Conservation (phyloP, 1,140 invertebrate genomes). For the Sitodiplosis mosellana region DNA sequence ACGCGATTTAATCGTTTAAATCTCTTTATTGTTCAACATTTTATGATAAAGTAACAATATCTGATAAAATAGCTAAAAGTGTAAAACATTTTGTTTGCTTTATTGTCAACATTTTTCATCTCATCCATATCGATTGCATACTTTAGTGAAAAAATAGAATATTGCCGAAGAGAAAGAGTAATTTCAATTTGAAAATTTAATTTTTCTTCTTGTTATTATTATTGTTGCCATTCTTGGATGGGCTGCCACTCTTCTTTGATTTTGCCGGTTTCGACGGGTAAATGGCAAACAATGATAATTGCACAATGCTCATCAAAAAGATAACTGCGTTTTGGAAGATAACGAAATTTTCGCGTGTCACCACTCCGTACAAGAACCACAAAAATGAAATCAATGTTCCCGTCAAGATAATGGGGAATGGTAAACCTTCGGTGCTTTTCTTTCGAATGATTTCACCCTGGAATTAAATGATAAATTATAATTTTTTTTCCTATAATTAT, state of each 20-base stretch:
- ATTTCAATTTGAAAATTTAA: too few species aligned
- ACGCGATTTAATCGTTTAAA: too few species aligned
- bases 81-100: too few species aligned
- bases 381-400: slow-evolving; percentile 52
- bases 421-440: slow-evolving; percentile 57
- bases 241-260: slow-evolving; percentile 10
- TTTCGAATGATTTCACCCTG: slow-evolving; percentile 51
- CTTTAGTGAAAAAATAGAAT: too few species aligned
- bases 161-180: too few species aligned
- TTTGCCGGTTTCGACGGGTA: slow-evolving; percentile 36
- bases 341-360: slow-evolving; percentile 56
- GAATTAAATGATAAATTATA: slow-evolving; percentile 13
- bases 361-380: slow-evolving; percentile 66
- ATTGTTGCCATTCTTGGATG: slow-evolving; percentile 8
- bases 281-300: slow-evolving; percentile 44
- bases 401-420: slow-evolving; percentile 57
- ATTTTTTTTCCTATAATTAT: background rate
- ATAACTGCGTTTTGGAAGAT: slow-evolving; percentile 57
- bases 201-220: too few species aligned
- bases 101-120: too few species aligned
- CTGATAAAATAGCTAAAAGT: too few species aligned
- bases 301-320: slow-evolving; percentile 33
- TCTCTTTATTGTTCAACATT: too few species aligned
- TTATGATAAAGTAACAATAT: too few species aligned
- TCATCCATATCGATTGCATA: too few species aligned